Base-by-base conservation (phyloP, 92 coral and sea anemone genomes). In the Palythoa grandiflora region DNA sequence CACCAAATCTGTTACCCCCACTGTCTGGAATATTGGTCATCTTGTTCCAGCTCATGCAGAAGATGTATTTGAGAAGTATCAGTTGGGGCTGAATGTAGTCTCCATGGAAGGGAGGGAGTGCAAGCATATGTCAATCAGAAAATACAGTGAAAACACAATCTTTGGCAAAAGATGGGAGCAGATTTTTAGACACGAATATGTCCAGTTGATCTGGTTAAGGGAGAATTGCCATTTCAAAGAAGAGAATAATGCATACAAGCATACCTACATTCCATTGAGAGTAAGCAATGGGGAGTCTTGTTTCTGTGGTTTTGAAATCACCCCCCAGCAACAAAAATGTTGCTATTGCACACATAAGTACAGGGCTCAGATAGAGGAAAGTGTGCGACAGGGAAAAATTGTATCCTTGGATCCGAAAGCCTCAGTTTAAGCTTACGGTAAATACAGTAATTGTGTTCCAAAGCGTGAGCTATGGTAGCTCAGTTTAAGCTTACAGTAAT, bases 61-160 rank as follows among this genome's bases (percentile, higher is more conserved):
- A 86, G 89, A 91, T 90, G 90, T 93, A 54, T 91, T 91, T 78
- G 54, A 61, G 68, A 83, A 90, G 86, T 93, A 93, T 75, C 66
- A 88, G 68, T 74, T 91, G 52, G 94, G 96, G 83, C 92, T 89
- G 50, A 91, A 91, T 89, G 78, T 35, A 54, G 88, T 91, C 84
- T 91, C 96, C 47, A 89, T 91, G 94, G 96, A 91, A 84, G 93
- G 92, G 60, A 84, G 94, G 66, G 93, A 93, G 76, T 74, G 91
- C 13, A 91, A 93, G 88, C 94, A 89, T 78, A 80, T 89, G 72
- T 76, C 91, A 76, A 84, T 89, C 84, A 86, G 84, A 48, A 89
- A 92, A 68, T 91, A 91, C 87, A 89, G 86, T 57, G 83, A 72
- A 71, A 92, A 94, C 83, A 91, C 94, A 59, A 87, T 83, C 71